phyloP scores from a whole-genome alignment of 2,888 invertebrate genomes.

The Tenthredo amoena region DNA sequence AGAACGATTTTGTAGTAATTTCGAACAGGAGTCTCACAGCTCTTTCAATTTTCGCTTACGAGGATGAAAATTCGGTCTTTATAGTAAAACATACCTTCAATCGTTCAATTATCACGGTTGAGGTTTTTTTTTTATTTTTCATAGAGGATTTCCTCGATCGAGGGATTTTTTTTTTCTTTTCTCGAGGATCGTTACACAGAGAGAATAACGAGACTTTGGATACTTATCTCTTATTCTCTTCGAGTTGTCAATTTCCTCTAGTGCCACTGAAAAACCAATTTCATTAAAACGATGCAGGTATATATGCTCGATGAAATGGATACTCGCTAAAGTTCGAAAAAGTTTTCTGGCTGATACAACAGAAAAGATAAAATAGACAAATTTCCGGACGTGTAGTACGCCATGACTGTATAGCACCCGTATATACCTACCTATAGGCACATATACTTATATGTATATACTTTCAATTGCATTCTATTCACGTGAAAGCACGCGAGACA shows the following conservation, averaged over 20 bases:
- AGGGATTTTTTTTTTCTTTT: not conserved
- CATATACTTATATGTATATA: not conserved
- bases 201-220: not conserved
- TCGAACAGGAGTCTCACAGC: not conserved
- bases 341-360: not conserved
- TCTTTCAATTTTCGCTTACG: not conserved
- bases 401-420: not conserved
- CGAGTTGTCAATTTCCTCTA: not conserved
- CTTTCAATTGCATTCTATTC: slow-evolving; percentile 6
- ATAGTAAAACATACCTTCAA: not conserved
- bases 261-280: not conserved
- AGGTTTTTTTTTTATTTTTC: not conserved
- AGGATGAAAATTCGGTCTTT: not conserved
- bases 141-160: not conserved
- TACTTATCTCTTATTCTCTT: not conserved
- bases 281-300: not conserved
- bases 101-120: not conserved
- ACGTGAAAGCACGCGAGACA: slow-evolving; percentile 21
- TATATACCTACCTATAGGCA: not conserved
- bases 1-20: not conserved
- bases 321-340: not conserved
- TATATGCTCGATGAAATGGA: not conserved
- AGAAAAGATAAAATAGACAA: slow-evolving; percentile 15
- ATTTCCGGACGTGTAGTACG: not conserved
- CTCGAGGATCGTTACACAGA: not conserved